These are phyloP conservation scores for Sebastes iracundus DNA, from an alignment of 2,797 vertebrate genomes.

Conservation along the genomic window DNA sequence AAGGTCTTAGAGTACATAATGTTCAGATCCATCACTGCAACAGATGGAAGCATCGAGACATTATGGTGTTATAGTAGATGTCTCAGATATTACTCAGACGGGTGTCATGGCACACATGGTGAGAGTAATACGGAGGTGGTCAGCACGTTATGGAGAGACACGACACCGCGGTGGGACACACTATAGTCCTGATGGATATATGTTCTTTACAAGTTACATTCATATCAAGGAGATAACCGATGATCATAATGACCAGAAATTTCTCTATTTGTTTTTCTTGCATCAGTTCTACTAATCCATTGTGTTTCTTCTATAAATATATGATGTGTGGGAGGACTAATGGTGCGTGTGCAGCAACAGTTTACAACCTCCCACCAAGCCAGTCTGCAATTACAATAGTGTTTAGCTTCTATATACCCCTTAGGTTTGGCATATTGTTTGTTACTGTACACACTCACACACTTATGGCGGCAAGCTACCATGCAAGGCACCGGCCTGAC, in stretches of 20 bases:
- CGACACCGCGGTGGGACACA: not conserved
- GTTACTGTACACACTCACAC: no score
- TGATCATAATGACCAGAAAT: not conserved
- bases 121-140: not conserved
- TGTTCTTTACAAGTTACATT: not conserved
- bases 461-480: no score
- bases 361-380: no score
- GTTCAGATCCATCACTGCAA: not conserved
- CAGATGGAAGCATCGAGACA: slow-evolving; percentile 29
- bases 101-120: slow-evolving; percentile 15
- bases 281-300: not conserved
- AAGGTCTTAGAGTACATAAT: not conserved
- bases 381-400: no score
- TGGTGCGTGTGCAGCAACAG: no score
- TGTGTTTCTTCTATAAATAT: not conserved
- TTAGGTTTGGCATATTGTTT: no score
- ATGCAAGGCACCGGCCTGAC: no score
- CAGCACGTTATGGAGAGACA: not conserved
- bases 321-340: slow-evolving; percentile 1
- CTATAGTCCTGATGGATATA: not conserved
- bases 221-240: not conserved
- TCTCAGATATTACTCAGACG: slow-evolving; percentile 23
- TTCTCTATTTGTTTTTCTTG: no score
- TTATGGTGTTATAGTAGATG: not conserved
- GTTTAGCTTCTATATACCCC: no score